These are phyloP conservation scores for Drosophila seguyi DNA, from an alignment of 1,140 invertebrate species.

Conservation along the genomic window DNA sequence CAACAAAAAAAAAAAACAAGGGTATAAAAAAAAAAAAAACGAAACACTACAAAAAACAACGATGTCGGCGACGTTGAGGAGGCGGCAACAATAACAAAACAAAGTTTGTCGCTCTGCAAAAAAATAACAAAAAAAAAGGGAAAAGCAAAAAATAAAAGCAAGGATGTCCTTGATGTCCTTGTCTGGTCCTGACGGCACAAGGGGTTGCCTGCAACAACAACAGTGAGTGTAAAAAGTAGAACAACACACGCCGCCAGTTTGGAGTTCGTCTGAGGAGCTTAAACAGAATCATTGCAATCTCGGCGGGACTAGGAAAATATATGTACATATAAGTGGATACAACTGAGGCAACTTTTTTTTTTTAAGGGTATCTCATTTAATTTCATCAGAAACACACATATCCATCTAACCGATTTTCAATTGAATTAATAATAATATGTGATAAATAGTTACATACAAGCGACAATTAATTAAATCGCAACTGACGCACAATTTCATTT, in stretches of 20 bases:
- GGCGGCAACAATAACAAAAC: slow-evolving; percentile 51
- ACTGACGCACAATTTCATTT: slow-evolving; percentile 1
- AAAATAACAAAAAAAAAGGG: slow-evolving; percentile 12
- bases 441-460: neutral
- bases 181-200: slow-evolving; percentile 45
- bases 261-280: slow-evolving; percentile 21
- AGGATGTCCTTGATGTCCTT: slow-evolving; percentile 50
- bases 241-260: slow-evolving; percentile 20
- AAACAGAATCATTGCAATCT: slow-evolving; percentile 7
- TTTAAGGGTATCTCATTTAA: neutral
- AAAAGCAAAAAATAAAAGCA: neutral
- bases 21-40: neutral
- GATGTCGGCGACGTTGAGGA: slow-evolving; percentile 24
- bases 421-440: neutral
- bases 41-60: slow-evolving; percentile 9
- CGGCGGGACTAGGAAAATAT: neutral
- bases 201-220: neutral
- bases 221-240: slow-evolving; percentile 36
- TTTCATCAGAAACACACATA: neutral
- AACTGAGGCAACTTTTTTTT: slow-evolving; percentile 2
- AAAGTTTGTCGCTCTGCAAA: slow-evolving; percentile 62
- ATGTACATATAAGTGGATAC: neutral
- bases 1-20: slow-evolving; percentile 5
- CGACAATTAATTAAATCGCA: slow-evolving; percentile 5
- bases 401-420: neutral